Evolutionary conservation across 2,797 vertebrate genomes (phyloP).

Genomic region (Chromobotia macracanthus): DNA sequence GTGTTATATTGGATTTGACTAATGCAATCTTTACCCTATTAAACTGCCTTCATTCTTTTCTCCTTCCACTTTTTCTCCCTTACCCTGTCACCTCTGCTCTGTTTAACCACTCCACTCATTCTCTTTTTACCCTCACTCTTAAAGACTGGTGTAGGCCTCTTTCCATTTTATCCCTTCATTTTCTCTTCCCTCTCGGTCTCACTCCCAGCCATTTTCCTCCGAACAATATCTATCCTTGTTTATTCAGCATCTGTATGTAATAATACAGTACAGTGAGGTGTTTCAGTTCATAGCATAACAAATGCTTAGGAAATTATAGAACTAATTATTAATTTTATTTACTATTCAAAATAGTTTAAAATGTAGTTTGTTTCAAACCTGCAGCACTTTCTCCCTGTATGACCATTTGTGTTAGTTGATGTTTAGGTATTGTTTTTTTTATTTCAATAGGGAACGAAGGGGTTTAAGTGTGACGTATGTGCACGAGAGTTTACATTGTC

Average conservation of each 20-base stretch:
- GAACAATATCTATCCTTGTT: neutral
- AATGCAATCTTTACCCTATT: no score
- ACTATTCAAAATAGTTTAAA: neutral
- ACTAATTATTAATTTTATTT: neutral
- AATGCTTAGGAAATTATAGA: neutral
- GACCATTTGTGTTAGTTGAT: neutral
- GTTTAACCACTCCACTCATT: neutral
- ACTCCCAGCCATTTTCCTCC: slow-evolving; percentile 32
- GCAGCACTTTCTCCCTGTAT: neutral
- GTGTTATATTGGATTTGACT: no score
- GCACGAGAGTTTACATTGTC: slow-evolving; percentile 96
- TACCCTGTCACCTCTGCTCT: neutral
- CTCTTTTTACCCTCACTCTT: neutral
- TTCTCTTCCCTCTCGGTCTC: slow-evolving; percentile 42
- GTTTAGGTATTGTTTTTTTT: slow-evolving; percentile 35
- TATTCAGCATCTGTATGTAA: neutral
- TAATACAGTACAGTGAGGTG: neutral
- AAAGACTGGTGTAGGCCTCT: neutral
- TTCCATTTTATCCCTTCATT: slow-evolving; percentile 20
- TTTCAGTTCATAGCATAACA: neutral
- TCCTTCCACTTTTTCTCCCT: no score
- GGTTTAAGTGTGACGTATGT: slow-evolving; percentile 96
- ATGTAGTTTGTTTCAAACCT: neutral
- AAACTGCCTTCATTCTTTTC: no score
- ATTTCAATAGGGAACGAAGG: slow-evolving; percentile 88